These are phyloP conservation scores for Coptodon rendalli DNA, from an alignment of 2,113 vertebrate genomes.

Conservation along the genomic window DNA sequence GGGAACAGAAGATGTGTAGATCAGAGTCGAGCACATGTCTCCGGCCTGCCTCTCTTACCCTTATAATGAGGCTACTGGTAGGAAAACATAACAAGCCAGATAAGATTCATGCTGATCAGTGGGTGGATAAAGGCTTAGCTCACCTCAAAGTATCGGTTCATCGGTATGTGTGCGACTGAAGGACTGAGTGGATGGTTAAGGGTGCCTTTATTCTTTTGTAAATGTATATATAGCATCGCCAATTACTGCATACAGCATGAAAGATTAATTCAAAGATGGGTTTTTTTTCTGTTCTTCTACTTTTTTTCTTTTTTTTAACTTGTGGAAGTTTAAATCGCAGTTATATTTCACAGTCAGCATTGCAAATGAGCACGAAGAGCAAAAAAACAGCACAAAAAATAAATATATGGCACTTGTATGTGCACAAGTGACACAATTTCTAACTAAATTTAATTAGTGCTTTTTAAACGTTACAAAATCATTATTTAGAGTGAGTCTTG, in stretches of 20 bases:
- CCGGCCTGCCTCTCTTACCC: background rate
- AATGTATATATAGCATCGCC: background rate
- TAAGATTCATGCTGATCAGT: conserved; percentile 49
- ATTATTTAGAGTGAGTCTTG: background rate
- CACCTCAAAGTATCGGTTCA: conserved; percentile 6
- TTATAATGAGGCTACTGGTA: conserved; percentile 39
- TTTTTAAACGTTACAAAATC: background rate
- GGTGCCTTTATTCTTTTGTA: background rate
- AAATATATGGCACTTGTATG: background rate
- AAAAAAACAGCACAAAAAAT: background rate
- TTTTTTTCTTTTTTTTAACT: background rate
- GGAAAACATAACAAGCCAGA: conserved; percentile 25
- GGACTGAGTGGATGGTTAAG: background rate
- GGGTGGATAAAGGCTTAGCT: conserved; percentile 22
- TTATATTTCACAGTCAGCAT: background rate
- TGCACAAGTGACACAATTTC: background rate
- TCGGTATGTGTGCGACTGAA: background rate
- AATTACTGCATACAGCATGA: background rate
- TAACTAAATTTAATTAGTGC: background rate
- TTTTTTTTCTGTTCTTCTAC: background rate
- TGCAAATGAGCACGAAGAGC: background rate
- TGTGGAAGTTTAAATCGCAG: background rate
- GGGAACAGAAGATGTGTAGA: conserved; percentile 33
- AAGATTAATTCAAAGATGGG: background rate
- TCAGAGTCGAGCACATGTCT: conserved; percentile 44